Evolutionary conservation across 2,888 invertebrate species (phyloP).

Genomic region (Torymus aiolomorphi): DNA sequence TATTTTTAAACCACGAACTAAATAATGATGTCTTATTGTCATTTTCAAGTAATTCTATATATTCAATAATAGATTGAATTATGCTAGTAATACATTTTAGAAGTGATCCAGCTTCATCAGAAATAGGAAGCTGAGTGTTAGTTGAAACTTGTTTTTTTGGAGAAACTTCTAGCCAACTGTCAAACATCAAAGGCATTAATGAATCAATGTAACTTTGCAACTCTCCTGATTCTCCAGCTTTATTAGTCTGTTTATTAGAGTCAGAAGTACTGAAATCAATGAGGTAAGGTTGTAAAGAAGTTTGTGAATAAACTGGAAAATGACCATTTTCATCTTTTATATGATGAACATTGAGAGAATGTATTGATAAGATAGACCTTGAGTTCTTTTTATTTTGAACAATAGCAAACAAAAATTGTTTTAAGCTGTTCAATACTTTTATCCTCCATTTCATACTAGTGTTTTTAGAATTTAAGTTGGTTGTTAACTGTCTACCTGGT

Average conservation of each 20-base stretch:
- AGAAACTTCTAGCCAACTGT: slow-evolving; percentile 89
- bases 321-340: slow-evolving; percentile 57
- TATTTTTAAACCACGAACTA: slow-evolving; percentile 77
- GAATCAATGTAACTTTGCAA: slow-evolving; percentile 81
- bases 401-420: slow-evolving; percentile 78
- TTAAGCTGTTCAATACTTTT: slow-evolving; percentile 84
- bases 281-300: slow-evolving; percentile 58
- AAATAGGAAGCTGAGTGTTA: slow-evolving; percentile 77
- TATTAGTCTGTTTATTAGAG: slow-evolving; percentile 53
- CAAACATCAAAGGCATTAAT: slow-evolving; percentile 86
- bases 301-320: slow-evolving; percentile 62
- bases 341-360: slow-evolving; percentile 41
- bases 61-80: slow-evolving; percentile 79
- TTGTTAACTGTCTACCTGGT: slow-evolving; percentile 82
- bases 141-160: slow-evolving; percentile 76
- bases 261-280: slow-evolving; percentile 62
- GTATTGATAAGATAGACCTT: slow-evolving; percentile 32
- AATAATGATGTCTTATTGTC: slow-evolving; percentile 57
- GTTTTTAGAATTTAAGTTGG: slow-evolving; percentile 83
- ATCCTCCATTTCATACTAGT: slow-evolving; percentile 88
- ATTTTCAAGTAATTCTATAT: slow-evolving; percentile 70
- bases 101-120: slow-evolving; percentile 81
- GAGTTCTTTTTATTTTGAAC: slow-evolving; percentile 63
- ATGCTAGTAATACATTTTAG: slow-evolving; percentile 82
- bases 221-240: slow-evolving; percentile 75